Percentiles rank a stretch among this genome's conserved stretches.
Conservation (phyloP, 2,797 vertebrate species). For the Hydrophis major region DNA sequence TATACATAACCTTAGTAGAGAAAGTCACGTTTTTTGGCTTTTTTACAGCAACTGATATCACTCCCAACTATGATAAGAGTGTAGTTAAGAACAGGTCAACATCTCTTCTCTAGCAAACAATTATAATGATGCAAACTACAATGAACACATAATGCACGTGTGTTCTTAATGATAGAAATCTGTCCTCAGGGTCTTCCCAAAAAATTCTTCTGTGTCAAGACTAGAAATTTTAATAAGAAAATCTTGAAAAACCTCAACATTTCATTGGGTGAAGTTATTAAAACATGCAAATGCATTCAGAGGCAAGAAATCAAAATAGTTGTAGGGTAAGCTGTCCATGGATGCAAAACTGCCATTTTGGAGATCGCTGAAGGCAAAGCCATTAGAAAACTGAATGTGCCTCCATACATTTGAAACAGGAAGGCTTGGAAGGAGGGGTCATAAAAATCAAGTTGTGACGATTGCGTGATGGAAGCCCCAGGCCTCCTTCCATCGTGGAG, state of each 20-base stretch:
- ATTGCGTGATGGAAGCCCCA: background rate
- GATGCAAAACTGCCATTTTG: background rate
- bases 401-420: background rate
- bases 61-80: background rate
- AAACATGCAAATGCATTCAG: background rate
- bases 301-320: background rate
- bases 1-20: background rate
- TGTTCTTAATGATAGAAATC: background rate
- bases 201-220: background rate
- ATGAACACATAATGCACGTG: background rate
- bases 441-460: background rate
- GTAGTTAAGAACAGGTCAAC: background rate
- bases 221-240: background rate
- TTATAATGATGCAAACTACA: background rate
- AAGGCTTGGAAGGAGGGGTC: background rate
- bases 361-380: background rate
- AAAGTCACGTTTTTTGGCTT: background rate
- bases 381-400: background rate
- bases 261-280: background rate
- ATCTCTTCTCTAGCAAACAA: background rate
- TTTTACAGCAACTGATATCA: background rate
- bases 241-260: background rate
- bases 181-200: background rate
- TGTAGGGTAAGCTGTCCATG: background rate
- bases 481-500: no score